Evolutionary conservation across 2,113 vertebrate genomes (phyloP).

Genomic region (Microtus pennsylvanicus): DNA sequence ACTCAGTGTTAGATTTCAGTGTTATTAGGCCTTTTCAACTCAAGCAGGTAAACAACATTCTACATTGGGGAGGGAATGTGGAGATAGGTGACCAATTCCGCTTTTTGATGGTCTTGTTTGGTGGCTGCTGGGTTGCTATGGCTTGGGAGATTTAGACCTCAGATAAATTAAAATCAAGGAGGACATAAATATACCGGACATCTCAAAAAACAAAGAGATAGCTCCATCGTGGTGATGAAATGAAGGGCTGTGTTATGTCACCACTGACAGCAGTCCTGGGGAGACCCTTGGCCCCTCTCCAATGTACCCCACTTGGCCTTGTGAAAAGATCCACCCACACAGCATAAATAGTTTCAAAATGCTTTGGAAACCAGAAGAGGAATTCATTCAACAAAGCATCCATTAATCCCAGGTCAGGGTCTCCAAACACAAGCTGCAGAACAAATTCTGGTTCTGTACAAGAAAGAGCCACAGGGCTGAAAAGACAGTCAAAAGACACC

Average conservation of each 20-base stretch:
- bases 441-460: not conserved
- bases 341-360: not conserved
- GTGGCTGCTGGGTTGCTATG: not conserved
- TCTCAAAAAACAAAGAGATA: not conserved
- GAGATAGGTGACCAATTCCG: not conserved
- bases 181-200: no score
- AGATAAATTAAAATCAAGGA: constrained; percentile 17
- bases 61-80: not conserved
- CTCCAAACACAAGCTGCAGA: not conserved
- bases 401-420: not conserved
- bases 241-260: no score
- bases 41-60: not conserved
- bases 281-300: not conserved
- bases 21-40: not conserved
- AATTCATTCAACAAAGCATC: constrained; percentile 1
- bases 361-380: not conserved
- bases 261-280: not conserved
- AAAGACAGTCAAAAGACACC: not conserved
- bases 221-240: not conserved
- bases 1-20: not conserved
- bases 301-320: not conserved
- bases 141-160: not conserved
- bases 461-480: not conserved
- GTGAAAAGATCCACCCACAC: not conserved
- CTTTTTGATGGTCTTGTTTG: not conserved